Conservation (phyloP, 1,140 invertebrate genomes). For the Panonychus citri region DNA sequence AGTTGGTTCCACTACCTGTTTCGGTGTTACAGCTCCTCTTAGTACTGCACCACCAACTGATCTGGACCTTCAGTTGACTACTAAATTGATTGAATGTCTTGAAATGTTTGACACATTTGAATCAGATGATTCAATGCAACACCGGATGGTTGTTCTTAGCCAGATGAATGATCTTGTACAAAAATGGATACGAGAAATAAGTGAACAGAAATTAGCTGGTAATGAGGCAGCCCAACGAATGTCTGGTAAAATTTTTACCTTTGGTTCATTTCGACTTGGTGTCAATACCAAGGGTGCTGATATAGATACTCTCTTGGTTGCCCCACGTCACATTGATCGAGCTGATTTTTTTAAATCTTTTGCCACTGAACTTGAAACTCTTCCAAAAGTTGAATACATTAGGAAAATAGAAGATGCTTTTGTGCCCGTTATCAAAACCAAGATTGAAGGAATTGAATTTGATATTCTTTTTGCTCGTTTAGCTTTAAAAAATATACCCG, state of each 20-base stretch:
- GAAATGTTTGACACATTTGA: constrained; percentile 77
- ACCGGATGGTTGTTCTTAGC: constrained; percentile 40
- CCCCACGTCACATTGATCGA: constrained; percentile 78
- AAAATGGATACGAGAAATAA: constrained; percentile 73
- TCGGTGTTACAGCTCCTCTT: constrained; percentile 79
- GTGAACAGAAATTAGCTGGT: constrained; percentile 66
- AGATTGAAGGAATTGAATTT: constrained; percentile 84
- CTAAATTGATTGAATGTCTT: constrained; percentile 54
- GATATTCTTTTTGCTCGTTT: constrained; percentile 91
- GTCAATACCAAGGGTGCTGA: constrained; percentile 84
- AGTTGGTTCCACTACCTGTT: background rate
- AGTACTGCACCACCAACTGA: constrained; percentile 62
- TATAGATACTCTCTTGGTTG: constrained; percentile 95
- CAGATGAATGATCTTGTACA: constrained; percentile 71
- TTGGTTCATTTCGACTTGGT: constrained; percentile 75
- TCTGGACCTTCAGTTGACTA: constrained; percentile 53
- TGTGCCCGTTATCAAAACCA: constrained; percentile 98
- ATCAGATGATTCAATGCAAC: constrained; percentile 64
- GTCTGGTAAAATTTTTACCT: constrained; percentile 95
- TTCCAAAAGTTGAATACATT: constrained; percentile 61
- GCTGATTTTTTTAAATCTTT: constrained; percentile 86
- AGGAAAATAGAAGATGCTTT: constrained; percentile 89
- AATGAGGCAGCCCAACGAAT: constrained; percentile 48
- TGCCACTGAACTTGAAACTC: constrained; percentile 63
- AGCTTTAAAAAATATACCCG: constrained; percentile 72